Conservation (phyloP, 2,888 invertebrate species). For the Tiliacea aurago region DNA sequence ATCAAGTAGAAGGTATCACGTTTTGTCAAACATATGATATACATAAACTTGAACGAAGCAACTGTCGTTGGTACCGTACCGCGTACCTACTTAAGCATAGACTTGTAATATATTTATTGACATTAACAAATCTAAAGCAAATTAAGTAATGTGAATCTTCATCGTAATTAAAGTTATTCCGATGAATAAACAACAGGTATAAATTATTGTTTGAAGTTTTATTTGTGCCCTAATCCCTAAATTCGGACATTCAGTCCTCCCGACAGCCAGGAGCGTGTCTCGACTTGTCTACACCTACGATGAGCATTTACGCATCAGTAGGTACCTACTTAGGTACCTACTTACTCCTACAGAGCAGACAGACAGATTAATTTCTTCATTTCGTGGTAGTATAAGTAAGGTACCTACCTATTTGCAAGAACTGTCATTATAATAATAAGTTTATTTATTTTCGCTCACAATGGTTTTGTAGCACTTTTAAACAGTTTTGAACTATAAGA, state of each 20-base stretch:
- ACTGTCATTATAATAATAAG: too few species aligned
- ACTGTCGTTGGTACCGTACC: slow-evolving; percentile 42
- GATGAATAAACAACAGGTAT: slow-evolving; percentile 87
- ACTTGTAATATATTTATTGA: slow-evolving; percentile 88
- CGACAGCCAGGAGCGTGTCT: too few species aligned
- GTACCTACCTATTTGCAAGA: background rate
- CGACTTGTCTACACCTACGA: too few species aligned
- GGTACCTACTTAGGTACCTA: background rate
- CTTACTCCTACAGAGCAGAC: background rate
- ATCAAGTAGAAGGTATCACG: slow-evolving; percentile 17
- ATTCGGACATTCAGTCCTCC: too few species aligned
- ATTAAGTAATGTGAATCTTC: slow-evolving; percentile 71
- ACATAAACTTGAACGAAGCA: slow-evolving; percentile 56
- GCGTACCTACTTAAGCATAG: slow-evolving; percentile 75
- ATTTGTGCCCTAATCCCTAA: slow-evolving; percentile 43
- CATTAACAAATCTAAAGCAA: slow-evolving; percentile 72
- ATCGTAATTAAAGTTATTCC: slow-evolving; percentile 83
- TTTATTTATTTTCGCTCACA: too few species aligned
- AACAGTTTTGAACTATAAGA: too few species aligned
- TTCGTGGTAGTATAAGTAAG: background rate
- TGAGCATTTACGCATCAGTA: background rate
- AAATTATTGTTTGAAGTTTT: slow-evolving; percentile 74
- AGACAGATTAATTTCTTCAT: background rate
- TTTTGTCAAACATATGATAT: slow-evolving; percentile 52
- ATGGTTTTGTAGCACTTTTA: too few species aligned